These are phyloP conservation scores for Hecatera dysodea DNA, from an alignment of 2,888 invertebrate species.

Conservation along the genomic window DNA sequence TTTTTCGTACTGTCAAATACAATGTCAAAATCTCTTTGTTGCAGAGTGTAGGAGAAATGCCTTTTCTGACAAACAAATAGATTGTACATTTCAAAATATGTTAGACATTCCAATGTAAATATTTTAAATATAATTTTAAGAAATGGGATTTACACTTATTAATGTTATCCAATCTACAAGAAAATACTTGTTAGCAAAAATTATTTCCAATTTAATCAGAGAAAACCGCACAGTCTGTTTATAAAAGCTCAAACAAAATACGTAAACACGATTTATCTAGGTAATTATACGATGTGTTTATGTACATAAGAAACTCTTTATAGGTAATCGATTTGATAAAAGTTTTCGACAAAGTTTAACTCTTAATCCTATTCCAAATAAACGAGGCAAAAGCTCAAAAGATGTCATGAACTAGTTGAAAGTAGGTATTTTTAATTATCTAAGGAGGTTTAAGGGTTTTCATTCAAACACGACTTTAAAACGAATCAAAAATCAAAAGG, in stretches of 20 bases:
- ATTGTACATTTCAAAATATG: conserved; percentile 32
- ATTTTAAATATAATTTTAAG: conserved; percentile 7
- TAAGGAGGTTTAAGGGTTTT: not conserved
- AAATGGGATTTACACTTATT: not conserved
- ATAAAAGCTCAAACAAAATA: conserved; percentile 20
- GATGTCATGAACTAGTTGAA: not conserved
- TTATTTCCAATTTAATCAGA: conserved; percentile 6
- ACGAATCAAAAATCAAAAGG: not conserved
- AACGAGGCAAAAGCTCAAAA: conserved; percentile 4
- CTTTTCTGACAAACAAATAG: conserved; percentile 12
- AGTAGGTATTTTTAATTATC: not conserved
- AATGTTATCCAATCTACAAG: conserved; percentile 4
- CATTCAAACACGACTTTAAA: not conserved
- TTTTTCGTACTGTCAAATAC: conserved; percentile 1
- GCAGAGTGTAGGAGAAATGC: not conserved
- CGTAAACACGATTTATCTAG: not conserved
- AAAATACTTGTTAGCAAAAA: conserved; percentile 32
- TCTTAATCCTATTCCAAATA: not conserved
- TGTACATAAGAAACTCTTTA: not conserved
- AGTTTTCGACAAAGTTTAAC: not conserved
- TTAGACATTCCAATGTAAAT: conserved; percentile 59
- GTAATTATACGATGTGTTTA: conserved; percentile 6
- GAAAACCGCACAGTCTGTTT: not conserved
- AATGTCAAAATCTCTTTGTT: conserved; percentile 8
- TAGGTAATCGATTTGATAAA: not conserved